Evolutionary conservation across 2,113 vertebrate species (phyloP).

Genomic region (Gymnobelideus leadbeateri): DNA sequence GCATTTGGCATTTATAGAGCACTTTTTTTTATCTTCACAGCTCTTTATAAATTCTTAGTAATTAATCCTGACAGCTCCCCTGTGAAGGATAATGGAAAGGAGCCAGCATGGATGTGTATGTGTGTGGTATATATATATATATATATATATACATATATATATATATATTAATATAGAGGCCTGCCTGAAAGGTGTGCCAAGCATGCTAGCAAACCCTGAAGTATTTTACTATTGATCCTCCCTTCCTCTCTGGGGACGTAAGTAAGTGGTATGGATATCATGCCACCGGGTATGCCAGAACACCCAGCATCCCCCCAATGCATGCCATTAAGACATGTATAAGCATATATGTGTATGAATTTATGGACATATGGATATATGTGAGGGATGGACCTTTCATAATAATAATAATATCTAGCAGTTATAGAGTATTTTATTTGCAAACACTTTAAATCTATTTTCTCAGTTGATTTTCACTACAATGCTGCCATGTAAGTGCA

Average conservation of each 20-base stretch:
- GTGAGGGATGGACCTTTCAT: neutral
- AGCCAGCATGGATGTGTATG: slow-evolving; percentile 1
- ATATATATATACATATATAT: neutral
- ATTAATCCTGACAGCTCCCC: slow-evolving; percentile 53
- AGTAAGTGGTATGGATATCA: neutral
- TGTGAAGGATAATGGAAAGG: neutral
- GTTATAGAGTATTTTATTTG: neutral
- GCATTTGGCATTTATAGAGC: slow-evolving; percentile 20
- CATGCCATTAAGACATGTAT: neutral
- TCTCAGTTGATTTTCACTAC: neutral
- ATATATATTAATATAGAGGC: neutral
- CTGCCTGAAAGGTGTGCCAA: neutral
- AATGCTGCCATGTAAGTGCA: neutral
- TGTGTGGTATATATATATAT: neutral
- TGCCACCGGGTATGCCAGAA: neutral
- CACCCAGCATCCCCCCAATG: neutral
- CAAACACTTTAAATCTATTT: neutral
- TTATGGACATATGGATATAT: neutral
- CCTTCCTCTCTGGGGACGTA: neutral
- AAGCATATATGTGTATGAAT: neutral
- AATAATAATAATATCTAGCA: neutral
- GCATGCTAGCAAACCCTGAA: neutral
- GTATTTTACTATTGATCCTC: neutral
- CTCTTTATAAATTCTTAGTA: slow-evolving; percentile 22
- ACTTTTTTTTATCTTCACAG: slow-evolving; percentile 28